Evolutionary conservation across 2,888 invertebrate genomes (phyloP).

Genomic region (Cantharis lateralis): DNA sequence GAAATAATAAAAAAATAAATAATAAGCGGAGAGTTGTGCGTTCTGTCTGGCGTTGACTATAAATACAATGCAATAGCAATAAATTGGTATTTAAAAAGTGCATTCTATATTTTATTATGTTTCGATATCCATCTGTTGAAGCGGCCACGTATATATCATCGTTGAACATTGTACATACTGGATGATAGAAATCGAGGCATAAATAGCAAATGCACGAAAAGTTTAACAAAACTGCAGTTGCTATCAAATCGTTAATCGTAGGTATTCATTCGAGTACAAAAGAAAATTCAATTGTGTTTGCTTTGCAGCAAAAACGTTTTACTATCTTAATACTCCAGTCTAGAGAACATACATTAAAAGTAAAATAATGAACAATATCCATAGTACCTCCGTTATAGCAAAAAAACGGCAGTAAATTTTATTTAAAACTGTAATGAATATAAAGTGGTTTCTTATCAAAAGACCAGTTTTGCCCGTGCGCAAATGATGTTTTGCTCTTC

Average conservation of each 20-base stretch:
- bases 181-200: background rate
- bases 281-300: background rate
- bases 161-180: background rate
- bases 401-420: slow-evolving; percentile 14
- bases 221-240: background rate
- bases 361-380: background rate
- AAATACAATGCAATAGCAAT: too few relatives aligned
- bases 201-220: background rate
- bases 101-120: background rate
- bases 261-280: background rate
- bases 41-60: background rate
- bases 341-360: background rate
- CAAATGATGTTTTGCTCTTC: slow-evolving; percentile 26
- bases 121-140: background rate
- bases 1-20: background rate
- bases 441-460: slow-evolving; percentile 24
- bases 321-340: background rate
- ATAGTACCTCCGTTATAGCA: background rate
- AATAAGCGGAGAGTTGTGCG: background rate
- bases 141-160: background rate
- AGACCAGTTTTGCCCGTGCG: slow-evolving; percentile 22
- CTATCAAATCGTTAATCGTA: background rate
- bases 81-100: background rate
- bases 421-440: slow-evolving; percentile 24
- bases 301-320: background rate